Base-by-base conservation (phyloP, 2,888 invertebrate species). In the Polymixis lichenea region DNA sequence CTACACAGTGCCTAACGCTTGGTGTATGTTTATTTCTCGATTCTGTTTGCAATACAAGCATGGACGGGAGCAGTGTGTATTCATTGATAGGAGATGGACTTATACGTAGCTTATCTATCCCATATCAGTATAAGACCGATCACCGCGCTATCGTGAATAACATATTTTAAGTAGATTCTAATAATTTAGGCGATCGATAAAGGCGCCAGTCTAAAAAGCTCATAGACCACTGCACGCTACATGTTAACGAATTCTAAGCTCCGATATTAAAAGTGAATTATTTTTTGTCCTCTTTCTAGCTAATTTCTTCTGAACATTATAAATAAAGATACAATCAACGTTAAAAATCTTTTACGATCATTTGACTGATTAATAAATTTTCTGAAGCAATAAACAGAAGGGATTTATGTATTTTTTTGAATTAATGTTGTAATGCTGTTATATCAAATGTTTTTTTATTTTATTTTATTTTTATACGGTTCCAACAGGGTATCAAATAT, bases 181-280 rank as follows among this genome's bases (percentile, higher is more conserved):
- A 90, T 89, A 90, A 90, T 91, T 92, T 90, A 71, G 75, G 65
- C n/a, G 78, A 19, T 71, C 86, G 90, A 89, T 92, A 91, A 92
- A 89, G 91, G 91, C 87, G 87, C 91, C 88, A 87, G 73, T 78
- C 72, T 49, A 69, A 86, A 83, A 86, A 71, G 83, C 51, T 69
- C 22, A 71, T 62, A 28, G 11, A 76, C 87, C 87, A 89, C 69
- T 79, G 43, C 15, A 65, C 46, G 84, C 83, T 25, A 49, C 49
- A 38, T 61, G 1, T 15, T 67, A 75, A 86, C 70, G 64, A 55
- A 60, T 58, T 46, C 17, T 13, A 28, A 61, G 69, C 83, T 76
- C 66, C 0, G 22, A 64, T 60, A 49, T n/a, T 1, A n/a, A 62
- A 67, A n/a, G 53, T n/a, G 0, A 19, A 22, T 5, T 38, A 38